Evolutionary conservation across 2,113 vertebrate genomes (phyloP).

Genomic region (Felis catus): DNA sequence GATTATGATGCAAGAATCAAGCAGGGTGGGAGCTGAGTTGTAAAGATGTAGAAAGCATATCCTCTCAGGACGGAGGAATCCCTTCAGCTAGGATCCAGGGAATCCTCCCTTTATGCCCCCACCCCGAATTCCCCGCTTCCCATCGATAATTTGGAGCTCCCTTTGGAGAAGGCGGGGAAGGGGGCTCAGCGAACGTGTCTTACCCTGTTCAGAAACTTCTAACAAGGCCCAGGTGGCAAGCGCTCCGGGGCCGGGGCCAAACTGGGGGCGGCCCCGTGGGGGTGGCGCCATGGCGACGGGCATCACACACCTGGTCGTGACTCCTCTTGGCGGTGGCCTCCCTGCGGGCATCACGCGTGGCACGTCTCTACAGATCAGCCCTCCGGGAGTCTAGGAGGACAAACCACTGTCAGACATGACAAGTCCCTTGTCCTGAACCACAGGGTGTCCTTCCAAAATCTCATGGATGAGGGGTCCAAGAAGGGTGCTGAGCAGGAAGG

Average conservation of each 20-base stretch:
- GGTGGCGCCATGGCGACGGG: not conserved
- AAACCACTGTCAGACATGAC: not conserved
- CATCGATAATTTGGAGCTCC: not conserved
- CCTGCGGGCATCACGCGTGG: not conserved
- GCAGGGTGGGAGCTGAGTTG: not conserved
- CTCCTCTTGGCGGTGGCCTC: not conserved
- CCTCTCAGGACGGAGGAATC: not conserved
- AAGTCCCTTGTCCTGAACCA: not conserved
- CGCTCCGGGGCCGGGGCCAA: not conserved
- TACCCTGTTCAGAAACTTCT: not conserved
- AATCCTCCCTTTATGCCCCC: not conserved
- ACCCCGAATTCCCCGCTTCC: too few species aligned
- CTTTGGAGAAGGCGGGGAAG: not conserved
- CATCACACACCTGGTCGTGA: not conserved
- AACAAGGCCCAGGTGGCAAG: not conserved
- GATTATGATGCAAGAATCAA: not conserved
- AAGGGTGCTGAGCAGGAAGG: not conserved
- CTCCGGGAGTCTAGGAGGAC: not conserved
- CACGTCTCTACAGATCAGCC: rapidly evolving
- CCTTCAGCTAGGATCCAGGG: not conserved
- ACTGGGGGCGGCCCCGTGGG: not conserved
- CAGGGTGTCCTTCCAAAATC: not conserved
- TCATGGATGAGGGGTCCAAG: not conserved
- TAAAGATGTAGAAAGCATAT: not conserved
- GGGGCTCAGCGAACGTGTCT: not conserved